Conservation (phyloP, 1,140 invertebrate species). For the Goniozus legneri region DNA sequence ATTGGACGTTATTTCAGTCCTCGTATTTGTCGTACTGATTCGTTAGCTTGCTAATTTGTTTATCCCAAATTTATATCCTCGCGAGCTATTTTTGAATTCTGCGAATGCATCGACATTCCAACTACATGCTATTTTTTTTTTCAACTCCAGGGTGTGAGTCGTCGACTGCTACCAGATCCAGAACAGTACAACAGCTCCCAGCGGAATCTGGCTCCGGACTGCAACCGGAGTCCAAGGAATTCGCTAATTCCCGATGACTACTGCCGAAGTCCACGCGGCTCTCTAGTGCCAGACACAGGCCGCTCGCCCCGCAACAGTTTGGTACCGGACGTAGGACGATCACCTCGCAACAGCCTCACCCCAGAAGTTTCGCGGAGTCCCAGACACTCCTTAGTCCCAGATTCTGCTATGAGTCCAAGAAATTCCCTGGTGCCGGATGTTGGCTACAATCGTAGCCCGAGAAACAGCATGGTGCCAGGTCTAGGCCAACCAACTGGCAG, state of each 20-base stretch:
- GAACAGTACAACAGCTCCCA: conserved; percentile 35
- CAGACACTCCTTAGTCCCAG: conserved; percentile 48
- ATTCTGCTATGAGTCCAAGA: conserved; percentile 43
- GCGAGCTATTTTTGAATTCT: no score
- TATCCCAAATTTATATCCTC: no score
- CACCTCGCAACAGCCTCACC: conserved; percentile 40
- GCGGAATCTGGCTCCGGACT: conserved; percentile 54
- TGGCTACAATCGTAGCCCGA: conserved; percentile 60
- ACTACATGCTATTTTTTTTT: neutral
- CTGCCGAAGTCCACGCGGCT: conserved; percentile 47
- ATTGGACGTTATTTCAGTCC: no score
- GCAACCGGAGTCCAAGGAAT: conserved; percentile 60
- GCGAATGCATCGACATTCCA: no score
- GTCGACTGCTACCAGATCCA: conserved; percentile 41
- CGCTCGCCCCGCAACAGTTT: conserved; percentile 63
- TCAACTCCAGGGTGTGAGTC: conserved; percentile 31
- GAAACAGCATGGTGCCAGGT: conserved; percentile 61
- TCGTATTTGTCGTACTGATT: no score
- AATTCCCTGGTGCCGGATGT: conserved; percentile 55
- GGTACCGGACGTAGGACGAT: conserved; percentile 51
- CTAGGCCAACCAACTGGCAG: conserved; percentile 26
- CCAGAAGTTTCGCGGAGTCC: conserved; percentile 46
- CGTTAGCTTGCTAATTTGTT: no score
- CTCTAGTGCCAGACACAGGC: conserved; percentile 52
- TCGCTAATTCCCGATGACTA: conserved; percentile 59